phyloP scores from a whole-genome alignment of 1,140 invertebrate genomes.

The Fopius arisanus region DNA sequence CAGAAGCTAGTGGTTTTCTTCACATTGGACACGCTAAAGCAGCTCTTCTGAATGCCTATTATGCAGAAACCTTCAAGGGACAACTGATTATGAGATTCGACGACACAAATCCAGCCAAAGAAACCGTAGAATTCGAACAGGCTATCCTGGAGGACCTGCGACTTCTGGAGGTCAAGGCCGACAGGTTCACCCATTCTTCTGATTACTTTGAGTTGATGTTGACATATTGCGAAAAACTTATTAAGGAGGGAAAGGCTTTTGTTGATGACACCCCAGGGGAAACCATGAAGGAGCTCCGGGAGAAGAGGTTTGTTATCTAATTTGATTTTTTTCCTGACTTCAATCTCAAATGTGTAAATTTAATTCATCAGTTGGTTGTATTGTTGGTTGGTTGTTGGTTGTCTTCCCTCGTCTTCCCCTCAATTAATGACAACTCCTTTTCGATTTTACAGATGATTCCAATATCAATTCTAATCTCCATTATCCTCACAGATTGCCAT shows the following conservation, averaged over 20 bases:
- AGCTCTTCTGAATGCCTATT: constrained; percentile 97
- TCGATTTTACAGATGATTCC: too few species aligned
- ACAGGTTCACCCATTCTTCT: constrained; percentile 94
- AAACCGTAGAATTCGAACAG: constrained; percentile 98
- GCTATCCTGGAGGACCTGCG: constrained; percentile 96
- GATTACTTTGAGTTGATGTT: constrained; percentile 96
- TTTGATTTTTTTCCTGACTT: too few species aligned
- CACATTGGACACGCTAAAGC: constrained; percentile 99
- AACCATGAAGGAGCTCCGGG: constrained; percentile 93
- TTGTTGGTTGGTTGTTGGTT: too few species aligned
- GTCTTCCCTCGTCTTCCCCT: too few species aligned
- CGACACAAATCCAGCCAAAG: constrained; percentile 99
- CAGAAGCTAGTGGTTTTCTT: constrained; percentile 92
- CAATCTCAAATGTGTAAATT: too few species aligned
- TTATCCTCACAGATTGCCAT: constrained; percentile 70
- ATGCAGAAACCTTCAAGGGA: constrained; percentile 92
- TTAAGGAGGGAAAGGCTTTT: constrained; percentile 91
- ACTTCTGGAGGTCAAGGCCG: constrained; percentile 90
- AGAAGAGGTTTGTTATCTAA: constrained; percentile 68
- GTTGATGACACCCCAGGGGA: constrained; percentile 96
- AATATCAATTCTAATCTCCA: too few species aligned
- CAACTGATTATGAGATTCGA: constrained; percentile 99
- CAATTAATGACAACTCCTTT: too few species aligned
- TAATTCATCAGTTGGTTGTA: too few species aligned
- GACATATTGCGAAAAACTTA: constrained; percentile 85